Conservation (phyloP, 2,797 vertebrate genomes). For the Otolemur crassicaudatus region DNA sequence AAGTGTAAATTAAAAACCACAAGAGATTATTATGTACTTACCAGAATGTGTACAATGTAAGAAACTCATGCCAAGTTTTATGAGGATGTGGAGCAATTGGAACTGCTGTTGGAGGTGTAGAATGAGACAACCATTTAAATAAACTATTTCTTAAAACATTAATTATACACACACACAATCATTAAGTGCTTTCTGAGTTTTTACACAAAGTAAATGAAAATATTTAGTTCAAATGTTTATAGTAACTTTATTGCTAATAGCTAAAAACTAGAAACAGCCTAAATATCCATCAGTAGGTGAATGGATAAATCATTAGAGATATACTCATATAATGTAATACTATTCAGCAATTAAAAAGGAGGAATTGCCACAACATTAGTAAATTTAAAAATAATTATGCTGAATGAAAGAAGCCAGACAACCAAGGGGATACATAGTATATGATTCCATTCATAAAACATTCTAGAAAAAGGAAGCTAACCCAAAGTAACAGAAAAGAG, state of each 20-base stretch:
- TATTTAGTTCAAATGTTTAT: not conserved
- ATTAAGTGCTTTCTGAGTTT: not conserved
- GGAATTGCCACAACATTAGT: not conserved
- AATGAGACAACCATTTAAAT: not conserved
- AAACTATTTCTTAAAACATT: not conserved
- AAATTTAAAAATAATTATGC: conserved; percentile 3
- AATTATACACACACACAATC: not conserved
- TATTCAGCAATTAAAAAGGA: not conserved
- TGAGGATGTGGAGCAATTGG: not conserved
- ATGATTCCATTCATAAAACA: not conserved
- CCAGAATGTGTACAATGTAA: not conserved
- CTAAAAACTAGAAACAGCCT: not conserved
- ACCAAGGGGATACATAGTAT: not conserved
- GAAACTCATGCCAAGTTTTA: not conserved
- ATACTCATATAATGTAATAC: not conserved
- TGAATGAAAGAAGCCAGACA: not conserved
- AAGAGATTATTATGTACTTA: not conserved
- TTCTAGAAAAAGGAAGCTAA: not conserved
- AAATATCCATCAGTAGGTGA: not conserved
- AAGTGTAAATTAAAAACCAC: not conserved
- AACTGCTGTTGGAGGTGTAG: not conserved
- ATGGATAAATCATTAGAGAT: not conserved
- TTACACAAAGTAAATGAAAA: not conserved
- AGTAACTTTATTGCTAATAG: not conserved
- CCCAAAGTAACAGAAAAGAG: not conserved